Percentiles rank a stretch among this genome's conserved stretches.
phyloP scores from a whole-genome alignment of 2,888 invertebrate genomes.

The Oegoconia quadripuncta region DNA sequence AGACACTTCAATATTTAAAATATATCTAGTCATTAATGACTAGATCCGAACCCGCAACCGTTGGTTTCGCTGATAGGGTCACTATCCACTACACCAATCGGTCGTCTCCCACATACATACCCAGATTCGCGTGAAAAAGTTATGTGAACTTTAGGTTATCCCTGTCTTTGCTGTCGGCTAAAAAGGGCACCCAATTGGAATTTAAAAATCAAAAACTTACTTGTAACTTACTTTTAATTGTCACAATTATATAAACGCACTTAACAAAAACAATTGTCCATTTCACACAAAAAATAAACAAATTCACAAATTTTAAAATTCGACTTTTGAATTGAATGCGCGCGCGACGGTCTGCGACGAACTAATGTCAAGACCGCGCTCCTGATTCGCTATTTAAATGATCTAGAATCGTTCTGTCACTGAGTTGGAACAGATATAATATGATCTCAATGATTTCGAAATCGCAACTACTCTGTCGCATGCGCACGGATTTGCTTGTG shows the following conservation, averaged over 20 bases:
- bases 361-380: conserved; percentile 63
- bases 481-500: conserved; percentile 21
- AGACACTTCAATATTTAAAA: too few relatives aligned
- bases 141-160: too few relatives aligned
- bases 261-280: conserved; percentile 3
- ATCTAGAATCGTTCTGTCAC: conserved; percentile 47
- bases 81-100: too few relatives aligned
- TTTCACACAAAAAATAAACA: conserved; percentile 2
- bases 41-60: too few relatives aligned
- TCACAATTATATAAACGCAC: not conserved
- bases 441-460: conserved; percentile 45
- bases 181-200: too few relatives aligned
- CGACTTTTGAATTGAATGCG: conserved; percentile 27
- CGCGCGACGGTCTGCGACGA: conserved; percentile 40
- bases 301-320: conserved; percentile 16
- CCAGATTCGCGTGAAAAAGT: too few relatives aligned
- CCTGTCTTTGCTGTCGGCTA: too few relatives aligned
- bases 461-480: conserved; percentile 20
- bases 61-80: too few relatives aligned
- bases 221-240: too few relatives aligned
- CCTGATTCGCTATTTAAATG: conserved; percentile 73
- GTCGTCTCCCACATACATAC: too few relatives aligned
- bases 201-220: too few relatives aligned
- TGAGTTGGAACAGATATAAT: conserved; percentile 41
- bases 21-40: too few relatives aligned